Evolutionary conservation across 1,140 invertebrate species (phyloP).

Genomic region (Chironomus tepperi): DNA sequence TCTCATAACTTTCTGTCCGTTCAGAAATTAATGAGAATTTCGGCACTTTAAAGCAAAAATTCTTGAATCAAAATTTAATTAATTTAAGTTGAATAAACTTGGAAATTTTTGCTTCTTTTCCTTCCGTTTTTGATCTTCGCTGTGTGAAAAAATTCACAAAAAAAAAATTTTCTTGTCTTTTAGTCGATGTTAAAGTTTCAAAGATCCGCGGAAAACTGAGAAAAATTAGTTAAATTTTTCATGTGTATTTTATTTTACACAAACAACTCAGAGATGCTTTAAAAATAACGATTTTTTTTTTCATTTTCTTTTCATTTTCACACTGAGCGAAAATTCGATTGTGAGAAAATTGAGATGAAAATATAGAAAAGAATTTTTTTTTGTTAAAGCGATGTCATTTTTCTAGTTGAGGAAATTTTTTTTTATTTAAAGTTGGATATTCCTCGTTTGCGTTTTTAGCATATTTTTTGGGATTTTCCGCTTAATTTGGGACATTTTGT

Average conservation of each 20-base stretch:
- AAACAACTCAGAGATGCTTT: background rate
- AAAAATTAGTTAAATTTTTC: background rate
- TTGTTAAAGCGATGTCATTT: background rate
- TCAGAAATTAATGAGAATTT: background rate
- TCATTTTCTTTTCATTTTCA: background rate
- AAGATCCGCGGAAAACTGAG: slow-evolving; percentile 20
- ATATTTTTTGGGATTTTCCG: too few species aligned
- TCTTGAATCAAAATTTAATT: background rate
- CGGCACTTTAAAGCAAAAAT: background rate
- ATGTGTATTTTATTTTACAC: background rate
- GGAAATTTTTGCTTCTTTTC: background rate
- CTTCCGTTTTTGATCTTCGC: background rate
- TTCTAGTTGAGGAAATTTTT: background rate
- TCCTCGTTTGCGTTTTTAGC: too few species aligned
- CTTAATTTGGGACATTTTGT: too few species aligned
- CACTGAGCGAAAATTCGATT: background rate
- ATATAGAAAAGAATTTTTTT: background rate
- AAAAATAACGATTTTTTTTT: background rate
- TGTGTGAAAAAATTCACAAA: background rate
- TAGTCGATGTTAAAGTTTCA: background rate
- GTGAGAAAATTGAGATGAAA: slow-evolving; percentile 1
- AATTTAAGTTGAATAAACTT: slow-evolving; percentile 4
- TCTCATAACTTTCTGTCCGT: background rate
- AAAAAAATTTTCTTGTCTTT: background rate
- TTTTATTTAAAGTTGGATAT: too few species aligned